Base-by-base conservation (phyloP, 1,140 invertebrate genomes). In the Ganaspis sp. region DNA sequence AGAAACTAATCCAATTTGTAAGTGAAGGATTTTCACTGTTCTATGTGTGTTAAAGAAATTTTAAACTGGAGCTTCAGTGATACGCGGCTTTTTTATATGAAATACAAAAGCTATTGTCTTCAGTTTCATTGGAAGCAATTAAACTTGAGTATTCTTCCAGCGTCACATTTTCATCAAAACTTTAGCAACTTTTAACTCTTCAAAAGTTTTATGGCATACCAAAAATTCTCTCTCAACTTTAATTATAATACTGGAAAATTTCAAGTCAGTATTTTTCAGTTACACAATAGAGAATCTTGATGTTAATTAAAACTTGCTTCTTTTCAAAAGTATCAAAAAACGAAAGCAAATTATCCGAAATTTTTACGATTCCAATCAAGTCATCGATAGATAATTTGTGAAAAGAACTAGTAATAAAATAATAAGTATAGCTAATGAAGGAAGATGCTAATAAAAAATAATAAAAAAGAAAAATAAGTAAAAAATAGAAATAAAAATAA, bases 31-130 rank as follows among this genome's bases (percentile, higher is more conserved):
- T 54, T 54, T 54, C 19, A 21, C 4, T 54, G 9, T 8, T 64
- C 23, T n/a, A 64, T 64, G 23, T 15, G 4, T 17, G 58, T n/a
- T 29, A 64, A 26, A 64, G 26, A 29, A 64, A 29, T 64, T 64
- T 64, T 26, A 64, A 64, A 64, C 54, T 29, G 54, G 54, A 64
- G 26, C 23, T 23, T 29, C 9, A 15, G 9, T 15, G 21, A 34
- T 64, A 15, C 9, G 3, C 1, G 15, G 45, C 45, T 17, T 49
- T 54, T 26, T 58, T 29, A 64, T 15, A 64, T n/a, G 23, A 34
- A 29, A 34, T 64, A 64, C 26, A 64, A 64, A 64, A 64, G 58
- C 23, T 64, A 64, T 64, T 64, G 58, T 64, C 58, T 34, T 11
- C 58, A 64, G 12, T 64, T 64, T 64, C 58, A 64, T 64, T 64